phyloP scores from a whole-genome alignment of 2,888 invertebrate genomes.

The Chrysopilus asiliformis region DNA sequence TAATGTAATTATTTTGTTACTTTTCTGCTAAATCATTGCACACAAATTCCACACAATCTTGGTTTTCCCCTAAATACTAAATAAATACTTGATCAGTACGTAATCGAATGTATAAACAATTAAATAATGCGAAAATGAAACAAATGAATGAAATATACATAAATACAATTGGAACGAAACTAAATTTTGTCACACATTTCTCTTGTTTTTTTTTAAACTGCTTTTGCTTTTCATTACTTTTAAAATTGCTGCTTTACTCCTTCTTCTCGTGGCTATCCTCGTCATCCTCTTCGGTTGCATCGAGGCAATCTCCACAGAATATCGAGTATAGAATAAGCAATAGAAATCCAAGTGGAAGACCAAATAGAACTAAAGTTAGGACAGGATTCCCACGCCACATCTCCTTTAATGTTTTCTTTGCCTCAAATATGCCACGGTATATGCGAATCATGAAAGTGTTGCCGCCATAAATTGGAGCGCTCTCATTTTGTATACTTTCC shows the following conservation, averaged over 20 bases:
- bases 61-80: no score
- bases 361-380: slow-evolving; percentile 83
- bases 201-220: no score
- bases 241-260: slow-evolving; percentile 27
- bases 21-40: no score
- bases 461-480: slow-evolving; percentile 74
- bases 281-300: slow-evolving; percentile 69
- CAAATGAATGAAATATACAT: no score
- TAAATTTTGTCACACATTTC: no score
- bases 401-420: slow-evolving; percentile 59
- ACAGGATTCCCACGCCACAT: slow-evolving; percentile 94
- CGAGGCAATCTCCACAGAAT: slow-evolving; percentile 90
- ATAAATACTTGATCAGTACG: no score
- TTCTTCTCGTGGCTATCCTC: slow-evolving; percentile 38
- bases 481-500: slow-evolving; percentile 52
- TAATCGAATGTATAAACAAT: no score
- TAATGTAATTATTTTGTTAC: no score
- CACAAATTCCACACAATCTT: no score
- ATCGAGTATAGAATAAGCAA: slow-evolving; percentile 90
- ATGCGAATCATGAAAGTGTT: slow-evolving; percentile 61
- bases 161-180: no score
- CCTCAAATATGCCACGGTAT: slow-evolving; percentile 72
- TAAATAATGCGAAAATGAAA: no score
- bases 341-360: slow-evolving; percentile 84
- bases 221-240: no score